Percentiles rank a stretch among this genome's conserved stretches.
phyloP scores from a whole-genome alignment of 2,113 vertebrate genomes.

The Phainopepla nitens region DNA sequence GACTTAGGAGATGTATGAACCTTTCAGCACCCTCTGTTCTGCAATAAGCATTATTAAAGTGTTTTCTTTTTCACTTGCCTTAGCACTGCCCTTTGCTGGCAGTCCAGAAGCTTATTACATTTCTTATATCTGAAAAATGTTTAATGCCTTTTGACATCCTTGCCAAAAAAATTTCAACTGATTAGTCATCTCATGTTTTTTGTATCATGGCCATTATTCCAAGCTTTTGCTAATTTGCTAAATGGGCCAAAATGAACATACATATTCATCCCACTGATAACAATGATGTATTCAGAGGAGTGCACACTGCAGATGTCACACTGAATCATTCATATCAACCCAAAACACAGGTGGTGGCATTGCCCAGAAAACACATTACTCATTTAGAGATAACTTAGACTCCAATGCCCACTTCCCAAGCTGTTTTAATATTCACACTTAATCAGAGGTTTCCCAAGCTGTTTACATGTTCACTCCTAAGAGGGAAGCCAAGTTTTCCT shows the following conservation, averaged over 20 bases:
- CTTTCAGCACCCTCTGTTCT: neutral
- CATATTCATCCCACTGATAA: neutral
- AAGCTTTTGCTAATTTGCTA: neutral
- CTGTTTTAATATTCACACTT: neutral
- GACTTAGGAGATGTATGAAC: neutral
- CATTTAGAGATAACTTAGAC: neutral
- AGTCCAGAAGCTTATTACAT: neutral
- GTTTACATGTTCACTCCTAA: neutral
- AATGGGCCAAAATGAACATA: neutral
- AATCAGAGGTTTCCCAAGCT: neutral
- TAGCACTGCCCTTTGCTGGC: neutral
- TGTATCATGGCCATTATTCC: neutral
- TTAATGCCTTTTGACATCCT: neutral
- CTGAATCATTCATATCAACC: neutral
- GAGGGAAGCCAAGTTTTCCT: neutral
- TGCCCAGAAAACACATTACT: neutral
- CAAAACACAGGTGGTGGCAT: neutral
- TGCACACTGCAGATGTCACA: neutral
- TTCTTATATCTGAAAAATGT: neutral
- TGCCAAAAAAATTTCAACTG: neutral
- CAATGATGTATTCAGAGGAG: neutral
- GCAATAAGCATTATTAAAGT: neutral
- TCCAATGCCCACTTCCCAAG: neutral
- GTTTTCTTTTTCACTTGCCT: neutral
- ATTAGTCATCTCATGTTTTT: constrained; percentile 9